Percentiles rank a stretch among this genome's conserved stretches.
Conservation (phyloP, 53 echinoderm and acorn worm species). For the Astropecten irregularis region DNA sequence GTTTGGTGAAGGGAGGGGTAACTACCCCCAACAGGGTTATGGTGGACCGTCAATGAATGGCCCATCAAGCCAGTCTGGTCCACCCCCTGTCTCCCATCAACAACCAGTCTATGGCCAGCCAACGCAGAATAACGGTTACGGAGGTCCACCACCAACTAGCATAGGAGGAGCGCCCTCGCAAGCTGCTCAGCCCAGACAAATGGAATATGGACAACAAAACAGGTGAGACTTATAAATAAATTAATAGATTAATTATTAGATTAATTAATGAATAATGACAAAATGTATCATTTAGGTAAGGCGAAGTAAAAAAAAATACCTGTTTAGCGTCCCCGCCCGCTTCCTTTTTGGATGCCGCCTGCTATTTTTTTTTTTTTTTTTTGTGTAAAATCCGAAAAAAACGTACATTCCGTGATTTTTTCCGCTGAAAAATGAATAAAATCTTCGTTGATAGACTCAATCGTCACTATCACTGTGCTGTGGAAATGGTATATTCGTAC, state of each 20-base stretch:
- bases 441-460: no score
- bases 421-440: no score
- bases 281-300: no score
- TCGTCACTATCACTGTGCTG: no score
- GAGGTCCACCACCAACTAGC: conserved; percentile 15
- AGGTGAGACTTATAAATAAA: neutral
- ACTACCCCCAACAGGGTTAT: conserved; percentile 35
- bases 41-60: conserved; percentile 63
- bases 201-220: conserved; percentile 42
- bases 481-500: no score
- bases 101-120: conserved; percentile 32
- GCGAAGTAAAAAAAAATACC: no score
- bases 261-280: no score
- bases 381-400: no score
- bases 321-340: no score
- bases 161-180: conserved; percentile 2
- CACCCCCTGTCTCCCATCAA: conserved; percentile 17
- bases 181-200: conserved; percentile 5
- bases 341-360: no score
- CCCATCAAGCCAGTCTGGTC: conserved; percentile 18
- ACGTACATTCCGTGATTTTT: no score
- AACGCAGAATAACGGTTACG: conserved; percentile 49
- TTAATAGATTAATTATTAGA: neutral
- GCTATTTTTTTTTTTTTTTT: no score
- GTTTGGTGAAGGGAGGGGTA: conserved; percentile 43